A percentile compares a stretch with the other conserved stretches of the same genome.
Evolutionary conservation across 1,140 invertebrate genomes (phyloP).

Genomic region (Euura saliciscinereae): DNA sequence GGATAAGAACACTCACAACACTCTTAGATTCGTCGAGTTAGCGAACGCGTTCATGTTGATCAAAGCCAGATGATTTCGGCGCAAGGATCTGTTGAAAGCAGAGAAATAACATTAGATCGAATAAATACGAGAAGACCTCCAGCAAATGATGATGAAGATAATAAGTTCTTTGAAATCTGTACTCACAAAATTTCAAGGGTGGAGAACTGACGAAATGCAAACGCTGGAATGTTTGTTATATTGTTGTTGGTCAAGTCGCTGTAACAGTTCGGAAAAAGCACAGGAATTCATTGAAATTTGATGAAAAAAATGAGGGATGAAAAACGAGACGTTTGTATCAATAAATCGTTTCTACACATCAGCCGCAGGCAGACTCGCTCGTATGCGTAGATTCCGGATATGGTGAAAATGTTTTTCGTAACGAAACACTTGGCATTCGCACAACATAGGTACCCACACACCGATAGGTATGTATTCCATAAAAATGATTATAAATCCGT

Average conservation of each 20-base stretch:
- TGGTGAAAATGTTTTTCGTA: too few species aligned
- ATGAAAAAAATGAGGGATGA: too few species aligned
- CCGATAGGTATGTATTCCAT: background rate
- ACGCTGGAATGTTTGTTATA: constrained; percentile 65
- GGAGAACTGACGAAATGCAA: constrained; percentile 66
- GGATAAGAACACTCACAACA: constrained; percentile 70
- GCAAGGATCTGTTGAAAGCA: constrained; percentile 63
- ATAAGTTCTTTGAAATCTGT: constrained; percentile 19
- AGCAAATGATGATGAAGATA: too few species aligned
- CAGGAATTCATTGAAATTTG: too few species aligned
- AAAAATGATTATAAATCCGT: background rate
- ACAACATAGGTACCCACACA: too few species aligned
- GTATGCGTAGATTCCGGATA: background rate
- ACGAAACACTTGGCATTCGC: too few species aligned
- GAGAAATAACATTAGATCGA: constrained; percentile 30
- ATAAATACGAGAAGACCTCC: background rate
- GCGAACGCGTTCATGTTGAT: constrained; percentile 70
- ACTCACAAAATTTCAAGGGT: constrained; percentile 74
- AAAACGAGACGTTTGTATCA: too few species aligned
- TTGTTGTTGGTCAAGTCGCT: constrained; percentile 74
- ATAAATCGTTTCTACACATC: too few species aligned
- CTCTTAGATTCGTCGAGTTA: constrained; percentile 68
- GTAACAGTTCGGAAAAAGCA: constrained; percentile 43
- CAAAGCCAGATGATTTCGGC: constrained; percentile 69
- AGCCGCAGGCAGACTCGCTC: background rate